phyloP scores from a whole-genome alignment of 1,140 invertebrate genomes.

The Ooceraea biroi region DNA sequence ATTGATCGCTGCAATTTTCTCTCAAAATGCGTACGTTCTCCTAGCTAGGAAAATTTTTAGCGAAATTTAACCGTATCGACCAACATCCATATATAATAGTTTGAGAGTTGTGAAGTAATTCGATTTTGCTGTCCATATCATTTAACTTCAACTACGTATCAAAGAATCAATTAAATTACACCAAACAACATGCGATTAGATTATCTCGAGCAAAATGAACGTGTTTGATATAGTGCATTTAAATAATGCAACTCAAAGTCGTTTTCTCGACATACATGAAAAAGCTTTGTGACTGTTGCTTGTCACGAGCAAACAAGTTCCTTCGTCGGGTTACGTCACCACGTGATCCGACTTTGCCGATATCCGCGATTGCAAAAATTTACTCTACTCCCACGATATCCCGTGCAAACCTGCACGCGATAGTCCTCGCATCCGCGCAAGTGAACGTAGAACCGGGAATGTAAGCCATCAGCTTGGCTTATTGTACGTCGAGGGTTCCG shows the following conservation, averaged over 20 bases:
- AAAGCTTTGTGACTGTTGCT: neutral
- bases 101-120: no score
- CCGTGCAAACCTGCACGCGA: slow-evolving; percentile 26
- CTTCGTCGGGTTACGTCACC: neutral
- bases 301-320: neutral
- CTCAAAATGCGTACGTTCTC: neutral
- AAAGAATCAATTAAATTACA: no score
- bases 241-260: neutral
- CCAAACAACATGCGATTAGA: no score
- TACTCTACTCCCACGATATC: neutral
- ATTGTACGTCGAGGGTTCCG: slow-evolving; percentile 60
- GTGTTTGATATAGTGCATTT: neutral
- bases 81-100: no score
- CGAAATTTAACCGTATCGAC: no score
- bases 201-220: no score
- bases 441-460: slow-evolving; percentile 24
- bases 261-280: neutral
- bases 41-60: neutral
- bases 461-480: slow-evolving; percentile 57
- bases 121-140: no score
- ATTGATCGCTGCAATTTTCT: slow-evolving; percentile 8
- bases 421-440: slow-evolving; percentile 33
- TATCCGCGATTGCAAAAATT: slow-evolving; percentile 7
- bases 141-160: no score
- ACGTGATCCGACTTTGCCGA: neutral